Evolutionary conservation across 2,888 invertebrate species (phyloP).

Genomic region (Lamellibrachia columna): DNA sequence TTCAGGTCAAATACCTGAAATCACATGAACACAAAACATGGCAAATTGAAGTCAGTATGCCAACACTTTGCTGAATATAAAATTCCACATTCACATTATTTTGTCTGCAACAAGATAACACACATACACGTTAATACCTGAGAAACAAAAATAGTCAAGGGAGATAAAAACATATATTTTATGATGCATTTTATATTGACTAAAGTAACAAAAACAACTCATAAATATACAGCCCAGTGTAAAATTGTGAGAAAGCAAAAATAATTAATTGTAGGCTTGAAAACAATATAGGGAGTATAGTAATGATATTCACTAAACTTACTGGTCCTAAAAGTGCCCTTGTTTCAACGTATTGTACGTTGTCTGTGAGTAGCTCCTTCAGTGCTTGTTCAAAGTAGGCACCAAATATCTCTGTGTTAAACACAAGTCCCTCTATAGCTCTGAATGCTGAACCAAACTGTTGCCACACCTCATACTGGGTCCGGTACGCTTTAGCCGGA

Average conservation of each 20-base stretch:
- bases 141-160: constrained; percentile 11
- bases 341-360: constrained; percentile 60
- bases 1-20: constrained; percentile 54
- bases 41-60: not conserved
- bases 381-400: constrained; percentile 55
- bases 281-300: not conserved
- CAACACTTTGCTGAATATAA: not conserved
- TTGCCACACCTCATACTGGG: not conserved
- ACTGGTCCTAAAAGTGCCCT: constrained; percentile 51
- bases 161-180: not conserved
- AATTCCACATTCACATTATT: not conserved
- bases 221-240: not conserved
- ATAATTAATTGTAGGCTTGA: not conserved
- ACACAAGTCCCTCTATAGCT: constrained; percentile 49
- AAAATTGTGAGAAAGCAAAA: not conserved
- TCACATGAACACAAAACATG: constrained; percentile 8
- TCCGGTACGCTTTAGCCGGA: not conserved
- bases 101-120: not conserved
- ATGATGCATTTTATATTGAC: not conserved
- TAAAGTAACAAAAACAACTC: constrained; percentile 22
- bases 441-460: constrained; percentile 39
- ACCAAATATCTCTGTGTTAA: constrained; percentile 52
- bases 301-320: constrained; percentile 28
- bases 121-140: not conserved
- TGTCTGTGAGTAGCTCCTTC: constrained; percentile 51